These are phyloP conservation scores for Blennius ocellaris DNA, from an alignment of 2,113 vertebrate species.

Conservation along the genomic window DNA sequence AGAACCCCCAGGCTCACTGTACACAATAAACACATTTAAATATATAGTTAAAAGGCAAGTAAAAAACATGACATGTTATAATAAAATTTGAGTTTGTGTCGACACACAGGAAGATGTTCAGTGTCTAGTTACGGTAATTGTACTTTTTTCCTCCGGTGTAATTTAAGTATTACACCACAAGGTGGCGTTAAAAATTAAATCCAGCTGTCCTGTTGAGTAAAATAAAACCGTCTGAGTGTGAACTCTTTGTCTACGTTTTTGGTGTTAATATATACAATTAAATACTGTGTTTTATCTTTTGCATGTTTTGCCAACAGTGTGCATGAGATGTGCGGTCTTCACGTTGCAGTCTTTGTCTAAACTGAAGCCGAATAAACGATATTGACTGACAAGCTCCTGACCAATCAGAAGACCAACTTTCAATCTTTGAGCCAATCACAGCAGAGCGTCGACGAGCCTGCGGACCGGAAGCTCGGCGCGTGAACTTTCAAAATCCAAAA, in stretches of 20 bases:
- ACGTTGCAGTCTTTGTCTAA: too few relatives aligned
- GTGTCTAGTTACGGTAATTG: neutral
- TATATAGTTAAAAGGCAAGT: too few relatives aligned
- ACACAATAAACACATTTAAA: too few relatives aligned
- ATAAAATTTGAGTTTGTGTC: too few relatives aligned
- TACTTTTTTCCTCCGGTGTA: neutral
- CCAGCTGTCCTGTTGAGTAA: neutral
- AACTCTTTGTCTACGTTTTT: neutral
- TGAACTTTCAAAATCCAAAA: too few relatives aligned
- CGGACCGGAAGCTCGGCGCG: too few relatives aligned
- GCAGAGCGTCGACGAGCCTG: neutral
- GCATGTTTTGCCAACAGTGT: too few relatives aligned
- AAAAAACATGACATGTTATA: too few relatives aligned
- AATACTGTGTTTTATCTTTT: too few relatives aligned
- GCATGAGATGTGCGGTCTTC: too few relatives aligned
- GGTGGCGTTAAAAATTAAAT: conserved; percentile 39
- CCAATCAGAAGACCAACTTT: conserved; percentile 46
- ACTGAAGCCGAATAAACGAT: neutral
- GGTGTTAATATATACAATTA: too few relatives aligned
- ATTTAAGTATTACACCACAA: conserved; percentile 14
- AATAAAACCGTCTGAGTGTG: neutral
- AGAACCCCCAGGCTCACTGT: too few relatives aligned
- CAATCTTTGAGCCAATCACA: conserved; percentile 55
- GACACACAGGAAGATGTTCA: neutral
- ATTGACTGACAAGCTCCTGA: conserved; percentile 30